These are phyloP conservation scores for Myzus persicae DNA, from an alignment of 1,140 invertebrate genomes.

Conservation along the genomic window DNA sequence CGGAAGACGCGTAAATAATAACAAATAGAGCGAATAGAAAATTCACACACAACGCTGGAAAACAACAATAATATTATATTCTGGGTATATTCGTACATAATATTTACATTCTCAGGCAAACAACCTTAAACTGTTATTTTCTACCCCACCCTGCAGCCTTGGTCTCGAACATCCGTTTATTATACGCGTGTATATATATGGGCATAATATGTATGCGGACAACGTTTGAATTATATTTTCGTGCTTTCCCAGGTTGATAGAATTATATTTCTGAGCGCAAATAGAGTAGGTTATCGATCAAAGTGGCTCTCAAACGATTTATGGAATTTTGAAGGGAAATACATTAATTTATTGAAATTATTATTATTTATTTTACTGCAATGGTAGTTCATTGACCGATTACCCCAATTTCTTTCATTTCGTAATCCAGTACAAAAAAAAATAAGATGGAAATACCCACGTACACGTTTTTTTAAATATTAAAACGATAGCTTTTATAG, in stretches of 20 bases:
- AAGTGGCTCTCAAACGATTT: background rate
- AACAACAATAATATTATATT: background rate
- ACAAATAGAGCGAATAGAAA: background rate
- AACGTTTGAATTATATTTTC: background rate
- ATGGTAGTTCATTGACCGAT: background rate
- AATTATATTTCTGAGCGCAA: background rate
- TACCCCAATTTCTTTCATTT: background rate
- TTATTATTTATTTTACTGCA: background rate
- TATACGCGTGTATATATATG: background rate
- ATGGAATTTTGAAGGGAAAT: background rate
- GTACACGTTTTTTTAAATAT: background rate
- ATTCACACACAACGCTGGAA: background rate
- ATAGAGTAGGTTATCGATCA: background rate
- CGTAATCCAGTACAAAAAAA: too few relatives aligned
- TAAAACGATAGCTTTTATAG: background rate
- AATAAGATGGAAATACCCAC: background rate
- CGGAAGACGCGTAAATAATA: background rate
- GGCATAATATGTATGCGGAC: background rate
- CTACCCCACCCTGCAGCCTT: background rate
- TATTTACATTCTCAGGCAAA: background rate
- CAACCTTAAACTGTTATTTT: background rate
- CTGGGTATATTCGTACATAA: background rate
- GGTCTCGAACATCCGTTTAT: background rate
- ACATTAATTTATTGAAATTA: background rate
- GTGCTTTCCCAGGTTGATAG: background rate